A percentile compares a stretch with the other conserved stretches of the same genome.
phyloP scores from a whole-genome alignment of 2,113 vertebrate species.

The Chunga burmeisteri region DNA sequence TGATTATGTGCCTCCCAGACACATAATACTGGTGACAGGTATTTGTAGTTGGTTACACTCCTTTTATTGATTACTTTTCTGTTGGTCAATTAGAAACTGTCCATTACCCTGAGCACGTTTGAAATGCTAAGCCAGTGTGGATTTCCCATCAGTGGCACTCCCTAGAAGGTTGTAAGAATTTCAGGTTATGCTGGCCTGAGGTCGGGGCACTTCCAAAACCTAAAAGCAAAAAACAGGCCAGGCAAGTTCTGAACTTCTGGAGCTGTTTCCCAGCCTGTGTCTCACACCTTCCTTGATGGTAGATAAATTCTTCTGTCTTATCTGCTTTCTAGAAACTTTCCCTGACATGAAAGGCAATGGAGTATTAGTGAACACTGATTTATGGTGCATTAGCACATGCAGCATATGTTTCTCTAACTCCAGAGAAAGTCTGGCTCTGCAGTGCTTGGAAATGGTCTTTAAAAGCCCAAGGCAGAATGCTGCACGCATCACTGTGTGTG shows the following conservation, averaged over 20 bases:
- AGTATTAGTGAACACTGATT: neutral
- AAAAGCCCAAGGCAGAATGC: neutral
- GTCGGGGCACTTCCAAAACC: neutral
- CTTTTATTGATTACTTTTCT: neutral
- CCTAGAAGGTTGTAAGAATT: neutral
- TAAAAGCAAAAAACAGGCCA: neutral
- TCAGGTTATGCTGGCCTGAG: neutral
- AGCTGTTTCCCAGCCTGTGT: neutral
- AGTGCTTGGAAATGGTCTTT: neutral
- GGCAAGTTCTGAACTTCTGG: neutral
- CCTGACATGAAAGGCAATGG: neutral
- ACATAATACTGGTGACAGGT: neutral
- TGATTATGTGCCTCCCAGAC: neutral
- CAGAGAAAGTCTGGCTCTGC: neutral
- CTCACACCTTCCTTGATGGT: neutral
- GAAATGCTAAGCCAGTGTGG: neutral
- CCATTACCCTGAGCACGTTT: neutral
- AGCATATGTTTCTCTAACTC: neutral
- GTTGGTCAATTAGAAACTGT: neutral
- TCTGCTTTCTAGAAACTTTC: constrained; percentile 43
- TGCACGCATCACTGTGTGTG: neutral
- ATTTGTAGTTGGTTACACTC: neutral
- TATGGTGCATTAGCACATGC: neutral
- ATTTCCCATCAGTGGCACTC: neutral
- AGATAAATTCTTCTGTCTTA: constrained; percentile 5